These are phyloP conservation scores for Liposcelis brunnea DNA, from an alignment of 2,888 invertebrate genomes.

Conservation along the genomic window DNA sequence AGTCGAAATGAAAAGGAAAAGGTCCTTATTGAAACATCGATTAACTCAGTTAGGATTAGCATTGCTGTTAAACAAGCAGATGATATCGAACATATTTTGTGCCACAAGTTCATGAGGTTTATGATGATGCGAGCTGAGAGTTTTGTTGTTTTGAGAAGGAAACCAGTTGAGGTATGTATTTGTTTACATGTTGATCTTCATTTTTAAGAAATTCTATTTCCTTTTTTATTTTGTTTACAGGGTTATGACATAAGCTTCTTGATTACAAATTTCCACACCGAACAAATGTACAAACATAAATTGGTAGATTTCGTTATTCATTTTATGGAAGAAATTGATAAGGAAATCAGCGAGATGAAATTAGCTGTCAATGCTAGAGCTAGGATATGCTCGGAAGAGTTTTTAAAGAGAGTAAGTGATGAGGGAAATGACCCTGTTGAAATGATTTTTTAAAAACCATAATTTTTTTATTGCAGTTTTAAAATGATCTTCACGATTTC, in stretches of 20 bases:
- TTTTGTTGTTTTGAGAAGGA: slow-evolving; percentile 86
- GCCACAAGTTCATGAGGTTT: slow-evolving; percentile 68
- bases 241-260: slow-evolving; percentile 98
- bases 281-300: slow-evolving; percentile 99
- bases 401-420: slow-evolving; percentile 65
- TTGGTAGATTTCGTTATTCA: slow-evolving; percentile 97
- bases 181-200: neutral
- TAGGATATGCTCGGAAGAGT: slow-evolving; percentile 96
- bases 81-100: slow-evolving; percentile 33
- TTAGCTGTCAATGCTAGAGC: slow-evolving; percentile 95
- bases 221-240: slow-evolving; percentile 19
- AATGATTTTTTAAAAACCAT: too few species aligned
- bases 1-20: slow-evolving; percentile 96
- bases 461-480: too few species aligned
- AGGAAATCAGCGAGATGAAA: slow-evolving; percentile 99
- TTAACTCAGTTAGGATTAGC: slow-evolving; percentile 93
- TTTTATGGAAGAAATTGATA: slow-evolving; percentile 99
- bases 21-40: slow-evolving; percentile 90
- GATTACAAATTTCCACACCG: slow-evolving; percentile 97
- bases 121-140: slow-evolving; percentile 99
- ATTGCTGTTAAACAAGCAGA: slow-evolving; percentile 95
- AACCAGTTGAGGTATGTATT: slow-evolving; percentile 60
- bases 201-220: neutral
- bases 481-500: too few species aligned
- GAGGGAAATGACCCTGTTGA: too few species aligned